Conservation (phyloP, 64 coral and sea anemone species). For the Orbicella faveolata region DNA sequence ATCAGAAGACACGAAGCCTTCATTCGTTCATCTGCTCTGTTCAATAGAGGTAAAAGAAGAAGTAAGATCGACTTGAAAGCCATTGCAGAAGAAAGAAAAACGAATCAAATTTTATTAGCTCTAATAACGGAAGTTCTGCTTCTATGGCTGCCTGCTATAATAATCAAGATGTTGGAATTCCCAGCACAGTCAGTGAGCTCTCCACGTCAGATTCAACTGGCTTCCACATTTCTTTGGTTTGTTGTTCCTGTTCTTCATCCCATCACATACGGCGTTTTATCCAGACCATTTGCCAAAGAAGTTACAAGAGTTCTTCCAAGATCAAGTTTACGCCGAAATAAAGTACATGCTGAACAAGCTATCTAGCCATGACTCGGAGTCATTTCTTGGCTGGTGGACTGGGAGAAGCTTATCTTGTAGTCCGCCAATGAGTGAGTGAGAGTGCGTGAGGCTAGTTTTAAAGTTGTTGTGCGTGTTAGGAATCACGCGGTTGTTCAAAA, state of each 20-base stretch:
- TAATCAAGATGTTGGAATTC: neutral
- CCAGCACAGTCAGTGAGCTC: neutral
- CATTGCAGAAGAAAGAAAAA: neutral
- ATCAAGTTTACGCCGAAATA: neutral
- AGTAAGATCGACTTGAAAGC: neutral
- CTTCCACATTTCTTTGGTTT: constrained; percentile 20
- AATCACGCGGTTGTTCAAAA: no score
- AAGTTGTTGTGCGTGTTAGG: no score
- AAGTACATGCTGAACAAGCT: constrained; percentile 15
- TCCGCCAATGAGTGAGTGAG: no score
- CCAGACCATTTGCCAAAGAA: neutral
- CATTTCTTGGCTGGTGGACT: no score
- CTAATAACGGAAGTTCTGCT: neutral
- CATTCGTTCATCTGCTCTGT: neutral
- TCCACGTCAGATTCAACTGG: neutral
- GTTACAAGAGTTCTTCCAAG: neutral
- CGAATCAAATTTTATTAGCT: constrained; percentile 7
- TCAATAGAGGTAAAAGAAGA: neutral
- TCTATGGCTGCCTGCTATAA: constrained; percentile 12
- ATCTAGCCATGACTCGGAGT: neutral
- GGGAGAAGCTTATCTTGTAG: no score
- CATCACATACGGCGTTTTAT: neutral
- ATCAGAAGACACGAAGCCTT: neutral
- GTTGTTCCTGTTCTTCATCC: neutral
- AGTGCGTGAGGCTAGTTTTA: no score